Conservation (phyloP, 2,113 vertebrate species). For the Platichthys flesus region DNA sequence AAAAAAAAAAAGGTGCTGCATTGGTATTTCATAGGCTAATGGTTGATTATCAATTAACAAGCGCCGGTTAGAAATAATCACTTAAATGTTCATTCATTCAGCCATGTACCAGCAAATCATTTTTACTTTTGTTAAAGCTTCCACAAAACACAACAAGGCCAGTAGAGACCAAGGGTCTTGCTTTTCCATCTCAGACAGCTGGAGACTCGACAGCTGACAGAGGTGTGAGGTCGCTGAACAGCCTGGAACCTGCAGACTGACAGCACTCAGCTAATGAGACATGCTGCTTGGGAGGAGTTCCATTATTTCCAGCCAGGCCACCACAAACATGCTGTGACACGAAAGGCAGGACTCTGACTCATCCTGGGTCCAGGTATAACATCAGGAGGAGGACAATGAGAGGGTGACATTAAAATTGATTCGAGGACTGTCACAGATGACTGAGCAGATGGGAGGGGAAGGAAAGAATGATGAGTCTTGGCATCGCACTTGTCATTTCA, state of each 20-base stretch:
- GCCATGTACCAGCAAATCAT: not conserved
- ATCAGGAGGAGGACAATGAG: not conserved
- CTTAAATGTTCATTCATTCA: too few relatives aligned
- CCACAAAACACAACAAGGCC: not conserved
- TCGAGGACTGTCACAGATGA: not conserved
- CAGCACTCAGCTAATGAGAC: constrained; percentile 65
- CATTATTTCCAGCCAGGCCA: not conserved
- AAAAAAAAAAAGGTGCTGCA: too few relatives aligned
- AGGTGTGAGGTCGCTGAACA: constrained; percentile 56
- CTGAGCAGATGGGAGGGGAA: not conserved
- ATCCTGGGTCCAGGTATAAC: not conserved
- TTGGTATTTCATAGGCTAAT: too few relatives aligned
- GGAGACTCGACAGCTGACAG: constrained; percentile 26
- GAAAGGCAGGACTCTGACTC: constrained; percentile 26
- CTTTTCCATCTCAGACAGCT: constrained; percentile 32
- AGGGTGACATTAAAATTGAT: constrained; percentile 8
- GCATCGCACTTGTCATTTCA: too few relatives aligned
- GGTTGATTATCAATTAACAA: too few relatives aligned
- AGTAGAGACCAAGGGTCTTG: not conserved
- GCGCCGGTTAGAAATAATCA: too few relatives aligned
- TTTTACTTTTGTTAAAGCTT: not conserved
- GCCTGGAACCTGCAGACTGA: constrained; percentile 41
- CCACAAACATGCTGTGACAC: constrained; percentile 1
- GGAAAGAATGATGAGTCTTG: too few relatives aligned
- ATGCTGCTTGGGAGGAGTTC: constrained; percentile 20